Conservation (phyloP, 2,113 vertebrate species). For the Cisticola juncidis region DNA sequence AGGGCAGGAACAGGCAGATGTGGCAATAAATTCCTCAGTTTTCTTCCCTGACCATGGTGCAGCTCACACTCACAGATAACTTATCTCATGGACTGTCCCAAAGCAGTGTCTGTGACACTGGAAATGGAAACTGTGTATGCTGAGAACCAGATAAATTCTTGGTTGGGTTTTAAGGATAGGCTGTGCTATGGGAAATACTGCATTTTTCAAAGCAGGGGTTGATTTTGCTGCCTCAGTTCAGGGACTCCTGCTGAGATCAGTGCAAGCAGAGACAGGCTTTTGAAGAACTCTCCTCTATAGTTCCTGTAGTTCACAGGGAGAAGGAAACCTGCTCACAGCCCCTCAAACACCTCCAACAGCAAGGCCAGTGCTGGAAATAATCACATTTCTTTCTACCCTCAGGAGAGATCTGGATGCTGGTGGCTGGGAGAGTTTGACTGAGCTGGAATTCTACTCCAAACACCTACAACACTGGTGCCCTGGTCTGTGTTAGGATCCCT, state of each 20-base stretch:
- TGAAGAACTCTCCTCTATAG: background rate
- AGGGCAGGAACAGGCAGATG: background rate
- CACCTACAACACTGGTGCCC: background rate
- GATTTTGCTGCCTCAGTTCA: slow-evolving; percentile 21
- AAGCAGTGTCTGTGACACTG: background rate
- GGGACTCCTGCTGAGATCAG: slow-evolving; percentile 2
- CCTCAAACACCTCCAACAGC: background rate
- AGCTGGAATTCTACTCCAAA: background rate
- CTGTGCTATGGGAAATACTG: background rate
- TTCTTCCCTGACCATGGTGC: too few species aligned
- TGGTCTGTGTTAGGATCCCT: background rate
- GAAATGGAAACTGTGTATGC: background rate
- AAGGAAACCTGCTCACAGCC: background rate
- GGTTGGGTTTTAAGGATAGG: background rate
- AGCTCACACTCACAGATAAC: background rate
- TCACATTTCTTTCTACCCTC: background rate
- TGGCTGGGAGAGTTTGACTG: background rate
- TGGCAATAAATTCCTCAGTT: background rate
- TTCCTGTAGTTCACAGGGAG: background rate
- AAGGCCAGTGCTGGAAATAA: background rate
- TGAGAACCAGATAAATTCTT: background rate
- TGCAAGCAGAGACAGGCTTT: background rate
- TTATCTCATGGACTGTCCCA: background rate
- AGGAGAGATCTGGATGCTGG: background rate
- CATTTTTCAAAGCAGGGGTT: slow-evolving; percentile 7